phyloP scores from a whole-genome alignment of 2,888 invertebrate species.

The Synergus itoensis region DNA sequence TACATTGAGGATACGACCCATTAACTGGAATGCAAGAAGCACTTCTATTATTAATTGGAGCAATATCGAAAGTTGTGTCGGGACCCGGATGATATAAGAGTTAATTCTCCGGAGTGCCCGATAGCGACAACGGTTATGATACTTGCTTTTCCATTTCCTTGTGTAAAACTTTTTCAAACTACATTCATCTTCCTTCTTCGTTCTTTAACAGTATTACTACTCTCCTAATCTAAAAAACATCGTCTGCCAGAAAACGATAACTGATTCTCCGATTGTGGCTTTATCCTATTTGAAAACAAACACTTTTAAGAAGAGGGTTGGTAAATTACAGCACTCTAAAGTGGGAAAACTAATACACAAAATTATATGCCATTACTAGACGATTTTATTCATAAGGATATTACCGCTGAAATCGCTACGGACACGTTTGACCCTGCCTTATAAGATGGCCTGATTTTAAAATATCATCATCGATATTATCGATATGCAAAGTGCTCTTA shows the following conservation, averaged over 20 bases:
- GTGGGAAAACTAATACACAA: too few relatives aligned
- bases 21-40: constrained; percentile 40
- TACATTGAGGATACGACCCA: constrained; percentile 6
- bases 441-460: neutral
- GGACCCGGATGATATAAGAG: constrained; percentile 65
- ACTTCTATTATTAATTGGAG: constrained; percentile 63
- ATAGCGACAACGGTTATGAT: constrained; percentile 59
- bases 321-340: too few relatives aligned
- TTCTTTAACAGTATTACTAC: neutral
- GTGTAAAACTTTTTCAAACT: constrained; percentile 49
- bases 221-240: neutral
- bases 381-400: too few relatives aligned
- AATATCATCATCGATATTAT: neutral
- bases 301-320: neutral
- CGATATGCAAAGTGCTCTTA: neutral
- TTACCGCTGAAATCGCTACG: too few relatives aligned
- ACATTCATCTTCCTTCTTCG: constrained; percentile 10
- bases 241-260: neutral
- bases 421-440: too few relatives aligned
- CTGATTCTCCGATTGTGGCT: neutral
- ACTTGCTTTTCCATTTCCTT: constrained; percentile 52
- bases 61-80: constrained; percentile 55
- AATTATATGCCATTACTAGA: too few relatives aligned
- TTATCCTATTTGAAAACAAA: neutral
- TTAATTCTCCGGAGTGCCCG: constrained; percentile 67